Conservation (phyloP, 2,113 vertebrate genomes). For the Talpa occidentalis region DNA sequence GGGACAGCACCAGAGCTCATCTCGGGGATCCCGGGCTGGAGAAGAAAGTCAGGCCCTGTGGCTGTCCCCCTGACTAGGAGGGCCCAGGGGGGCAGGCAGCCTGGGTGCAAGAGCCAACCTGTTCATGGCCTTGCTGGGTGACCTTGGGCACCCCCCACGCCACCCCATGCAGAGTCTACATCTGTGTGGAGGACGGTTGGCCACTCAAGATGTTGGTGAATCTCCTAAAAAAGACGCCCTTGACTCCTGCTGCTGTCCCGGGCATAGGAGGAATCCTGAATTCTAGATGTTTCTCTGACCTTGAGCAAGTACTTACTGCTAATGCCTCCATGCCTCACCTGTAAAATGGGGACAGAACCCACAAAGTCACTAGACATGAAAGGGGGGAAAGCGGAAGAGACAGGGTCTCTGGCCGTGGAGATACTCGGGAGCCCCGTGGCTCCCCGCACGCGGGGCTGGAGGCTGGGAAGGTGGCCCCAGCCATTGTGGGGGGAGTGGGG, state of each 20-base stretch:
- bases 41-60: neutral
- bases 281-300: conserved; percentile 7
- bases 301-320: neutral
- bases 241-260: neutral
- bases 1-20: neutral
- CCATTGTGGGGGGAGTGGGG: fast-evolving
- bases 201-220: neutral
- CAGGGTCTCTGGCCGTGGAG: neutral
- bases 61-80: neutral
- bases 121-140: neutral
- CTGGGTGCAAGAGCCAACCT: neutral
- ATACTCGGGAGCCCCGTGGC: fast-evolving
- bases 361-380: neutral
- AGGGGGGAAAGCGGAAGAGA: neutral
- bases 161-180: neutral
- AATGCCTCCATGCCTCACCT: neutral
- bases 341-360: neutral
- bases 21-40: neutral
- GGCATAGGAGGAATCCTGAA: neutral
- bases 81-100: neutral
- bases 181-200: neutral
- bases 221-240: neutral
- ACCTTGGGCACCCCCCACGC: conserved; percentile 41
- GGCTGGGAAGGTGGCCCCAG: neutral
- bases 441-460: neutral